Evolutionary conservation across 2,797 vertebrate genomes (phyloP), one percentile per base, ranked within the genome.

Genomic region (Lepilemur septentrionalis): DNA sequence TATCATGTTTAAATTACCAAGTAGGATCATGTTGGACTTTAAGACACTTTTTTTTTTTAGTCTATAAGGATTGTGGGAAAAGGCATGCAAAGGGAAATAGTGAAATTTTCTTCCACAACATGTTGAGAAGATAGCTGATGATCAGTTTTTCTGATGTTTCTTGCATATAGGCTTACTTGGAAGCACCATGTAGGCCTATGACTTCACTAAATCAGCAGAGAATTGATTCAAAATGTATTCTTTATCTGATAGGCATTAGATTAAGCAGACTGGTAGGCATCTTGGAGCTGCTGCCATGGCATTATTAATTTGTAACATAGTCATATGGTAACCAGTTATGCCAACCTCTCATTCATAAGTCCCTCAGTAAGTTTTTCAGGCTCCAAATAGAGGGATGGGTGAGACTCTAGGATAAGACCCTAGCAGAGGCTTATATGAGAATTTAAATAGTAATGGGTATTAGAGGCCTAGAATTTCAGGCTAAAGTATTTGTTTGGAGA

Each of bases 291-390:
- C 41, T 88, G 73, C 38, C 20, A 78, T 23, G 28, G 22, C 57
- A 52, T 85, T 18, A 78, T 76, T 93, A 84, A 87, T 95, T 65
- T 88, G 73, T 89, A 85, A 50, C 35, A 48, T 61, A 67, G 43
- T 85, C 30, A 32, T 72, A 28, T n/a, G 20, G 17, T 28, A 72
- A 57, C 23, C 59, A 82, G 2, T 84, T 89, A 93, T 79, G 75
- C 20, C 89, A 90, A 3, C 41, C 55, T 79, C 55, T 73, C 55
- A 73, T 30, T 90, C 80, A 63, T 32, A 96, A 95, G n/a, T 43
- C 28, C 38, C 17, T 65, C 50, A 46, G 38, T 65, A 87, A 75
- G n/a, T 69, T 89, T 94, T 75, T 70, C n/a, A 50, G 28, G 30
- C 55, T 91, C 32, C 76, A 91, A 61, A 17, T 43, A 92, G 50